Base-by-base conservation (phyloP, 92 coral and sea anemone species). In the Meandrina meandrites region DNA sequence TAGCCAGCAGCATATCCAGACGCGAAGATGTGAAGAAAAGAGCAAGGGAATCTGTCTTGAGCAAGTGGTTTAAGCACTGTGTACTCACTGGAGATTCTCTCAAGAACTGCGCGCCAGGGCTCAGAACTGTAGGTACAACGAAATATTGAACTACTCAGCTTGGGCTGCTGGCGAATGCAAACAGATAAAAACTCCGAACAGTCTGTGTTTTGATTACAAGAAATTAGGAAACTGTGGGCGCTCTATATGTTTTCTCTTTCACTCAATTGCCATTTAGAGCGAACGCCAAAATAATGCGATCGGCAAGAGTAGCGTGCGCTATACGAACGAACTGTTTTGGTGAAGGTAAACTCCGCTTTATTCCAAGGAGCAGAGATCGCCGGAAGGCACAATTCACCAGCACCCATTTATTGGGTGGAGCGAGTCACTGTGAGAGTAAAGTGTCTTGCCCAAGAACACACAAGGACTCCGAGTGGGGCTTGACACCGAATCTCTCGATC, bases 1-100 rank as follows among this genome's bases (percentile, higher is more conserved):
- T 95, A 95, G 0, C 98, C 98, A 10, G 98, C 98, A 3, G 98
- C 93, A 79, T 95, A 95, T 36, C 94, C 97, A 60, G 86, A 86
- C 22, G 94, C 88, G 81, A 95, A 95, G 71, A 95, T 92, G 92
- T 95, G 98, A 21, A 94, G 81, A 86, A 95, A 95, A 28, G 95
- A 91, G 66, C 97, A 92, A 14, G 96, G 98, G 78, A 94, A 95
- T 60, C 92, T 87, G 77, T 95, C 97, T 22, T 92, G 86, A 1
- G 79, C 45, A 36, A 90, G 85, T 2, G 97, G 97, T 69, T 71
- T 85, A 37, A 90, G 80, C 35, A 95, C 98, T 18, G 97, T 92
- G 89, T 86, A 92, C 31, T 95, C 93, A 36, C 36, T 60, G 24
- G 97, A 90, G 58, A 95, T 92, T 60, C 90, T 89, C 16, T 84